Percentiles rank a stretch among this genome's conserved stretches.
Evolutionary conservation across 2,888 invertebrate genomes (phyloP).

Genomic region (Lasius fuliginosus): DNA sequence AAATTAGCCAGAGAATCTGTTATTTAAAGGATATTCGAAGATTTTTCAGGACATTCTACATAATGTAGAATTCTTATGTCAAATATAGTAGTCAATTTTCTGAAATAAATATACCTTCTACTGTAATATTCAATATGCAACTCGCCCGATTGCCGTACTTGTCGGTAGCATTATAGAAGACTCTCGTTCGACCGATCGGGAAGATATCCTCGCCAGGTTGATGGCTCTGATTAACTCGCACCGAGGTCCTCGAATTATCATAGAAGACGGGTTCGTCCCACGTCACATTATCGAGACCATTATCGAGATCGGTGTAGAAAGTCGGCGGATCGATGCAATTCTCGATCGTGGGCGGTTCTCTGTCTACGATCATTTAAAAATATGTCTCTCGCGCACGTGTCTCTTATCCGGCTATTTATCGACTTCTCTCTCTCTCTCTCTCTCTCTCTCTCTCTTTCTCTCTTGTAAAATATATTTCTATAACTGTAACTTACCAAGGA

Average conservation of each 20-base stretch:
- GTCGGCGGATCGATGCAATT: slow-evolving; percentile 88
- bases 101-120: slow-evolving; percentile 86
- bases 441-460: neutral
- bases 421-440: neutral
- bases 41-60: neutral
- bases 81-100: neutral
- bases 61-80: neutral
- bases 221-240: slow-evolving; percentile 84
- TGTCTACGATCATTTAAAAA: slow-evolving; percentile 84
- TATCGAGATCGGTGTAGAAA: slow-evolving; percentile 83
- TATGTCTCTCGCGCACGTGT: neutral
- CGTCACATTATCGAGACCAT: slow-evolving; percentile 86
- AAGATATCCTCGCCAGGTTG: slow-evolving; percentile 86
- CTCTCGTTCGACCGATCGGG: slow-evolving; percentile 87
- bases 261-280: slow-evolving; percentile 89
- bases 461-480: neutral
- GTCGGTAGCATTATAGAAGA: slow-evolving; percentile 89
- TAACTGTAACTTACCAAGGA: slow-evolving; percentile 86
- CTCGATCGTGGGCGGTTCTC: slow-evolving; percentile 88
- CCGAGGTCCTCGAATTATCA: slow-evolving; percentile 88
- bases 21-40: neutral
- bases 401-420: neutral
- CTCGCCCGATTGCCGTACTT: slow-evolving; percentile 88
- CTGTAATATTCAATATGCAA: slow-evolving; percentile 88
- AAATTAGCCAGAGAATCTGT: neutral